Conservation (phyloP, 2,888 invertebrate species). For the Lydus trimaculatus region DNA sequence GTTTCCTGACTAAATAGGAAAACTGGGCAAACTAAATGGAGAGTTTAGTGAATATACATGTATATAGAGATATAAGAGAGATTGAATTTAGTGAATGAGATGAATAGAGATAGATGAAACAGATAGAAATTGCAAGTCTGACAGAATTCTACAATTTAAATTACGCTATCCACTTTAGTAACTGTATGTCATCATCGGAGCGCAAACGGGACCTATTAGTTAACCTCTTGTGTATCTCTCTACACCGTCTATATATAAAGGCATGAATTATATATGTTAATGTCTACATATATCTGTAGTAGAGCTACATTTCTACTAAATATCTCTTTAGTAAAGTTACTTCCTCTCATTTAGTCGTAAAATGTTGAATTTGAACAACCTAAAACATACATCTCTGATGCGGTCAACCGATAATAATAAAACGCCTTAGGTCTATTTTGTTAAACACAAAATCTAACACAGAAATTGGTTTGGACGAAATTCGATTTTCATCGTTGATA, state of each 20-base stretch:
- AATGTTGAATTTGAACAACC: too few species aligned
- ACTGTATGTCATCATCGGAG: conserved; percentile 34
- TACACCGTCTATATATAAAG: not conserved
- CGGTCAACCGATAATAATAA: conserved; percentile 52
- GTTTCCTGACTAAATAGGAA: conserved; percentile 8
- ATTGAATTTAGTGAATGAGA: not conserved
- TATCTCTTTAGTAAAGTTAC: too few species aligned
- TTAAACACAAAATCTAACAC: conserved; percentile 48
- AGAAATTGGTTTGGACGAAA: conserved; percentile 42
- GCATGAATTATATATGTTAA: not conserved
- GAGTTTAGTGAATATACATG: not conserved
- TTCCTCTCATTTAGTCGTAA: too few species aligned
- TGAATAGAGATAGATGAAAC: not conserved
- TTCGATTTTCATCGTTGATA: conserved; percentile 48
- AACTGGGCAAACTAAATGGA: conserved; percentile 8
- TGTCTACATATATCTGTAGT: not conserved
- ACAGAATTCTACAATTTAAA: conserved; percentile 30
- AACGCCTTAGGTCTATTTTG: conserved; percentile 38
- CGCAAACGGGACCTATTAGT: conserved; percentile 34
- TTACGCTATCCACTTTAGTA: conserved; percentile 26
- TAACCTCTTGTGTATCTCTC: conserved; percentile 35
- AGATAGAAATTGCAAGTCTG: conserved; percentile 21
- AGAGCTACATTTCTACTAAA: not conserved
- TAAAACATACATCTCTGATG: not conserved
- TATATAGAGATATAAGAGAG: not conserved